Conservation (phyloP, 2,888 invertebrate species). For the Limnephilus marmoratus region DNA sequence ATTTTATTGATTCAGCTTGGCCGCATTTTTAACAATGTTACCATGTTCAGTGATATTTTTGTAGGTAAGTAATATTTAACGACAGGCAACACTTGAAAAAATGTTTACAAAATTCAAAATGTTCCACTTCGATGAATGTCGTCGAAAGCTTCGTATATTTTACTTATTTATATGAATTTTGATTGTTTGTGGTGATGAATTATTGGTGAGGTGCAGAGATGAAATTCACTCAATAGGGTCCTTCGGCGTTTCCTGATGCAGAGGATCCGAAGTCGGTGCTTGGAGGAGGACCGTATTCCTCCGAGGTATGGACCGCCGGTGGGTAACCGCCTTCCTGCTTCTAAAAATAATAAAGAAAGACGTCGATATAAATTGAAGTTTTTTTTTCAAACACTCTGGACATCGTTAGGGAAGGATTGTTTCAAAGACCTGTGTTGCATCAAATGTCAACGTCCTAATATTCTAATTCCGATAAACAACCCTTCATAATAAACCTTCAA, state of each 20-base stretch:
- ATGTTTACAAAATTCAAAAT: background rate
- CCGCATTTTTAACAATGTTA: background rate
- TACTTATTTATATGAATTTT: background rate
- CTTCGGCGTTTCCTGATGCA: constrained; percentile 69
- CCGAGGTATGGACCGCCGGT: constrained; percentile 72
- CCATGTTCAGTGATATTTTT: background rate
- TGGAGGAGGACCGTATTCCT: constrained; percentile 75
- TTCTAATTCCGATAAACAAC: too few species aligned
- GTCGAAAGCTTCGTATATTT: background rate
- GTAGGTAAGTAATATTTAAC: background rate
- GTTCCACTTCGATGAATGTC: background rate
- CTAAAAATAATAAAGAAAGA: constrained; percentile 69
- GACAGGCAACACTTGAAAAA: background rate
- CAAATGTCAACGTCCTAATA: too few species aligned
- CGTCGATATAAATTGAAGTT: background rate
- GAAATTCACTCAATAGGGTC: constrained; percentile 55
- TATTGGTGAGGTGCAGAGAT: background rate
- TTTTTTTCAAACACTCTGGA: background rate
- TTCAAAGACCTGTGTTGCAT: too few species aligned
- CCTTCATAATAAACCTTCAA: background rate
- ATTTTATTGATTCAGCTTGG: background rate
- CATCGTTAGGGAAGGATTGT: too few species aligned
- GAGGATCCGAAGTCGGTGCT: constrained; percentile 74
- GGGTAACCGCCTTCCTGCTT: constrained; percentile 80
- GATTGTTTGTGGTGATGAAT: constrained; percentile 51